Evolutionary conservation across 2,113 vertebrate species (phyloP).

Genomic region (Capricornis sumatraensis): DNA sequence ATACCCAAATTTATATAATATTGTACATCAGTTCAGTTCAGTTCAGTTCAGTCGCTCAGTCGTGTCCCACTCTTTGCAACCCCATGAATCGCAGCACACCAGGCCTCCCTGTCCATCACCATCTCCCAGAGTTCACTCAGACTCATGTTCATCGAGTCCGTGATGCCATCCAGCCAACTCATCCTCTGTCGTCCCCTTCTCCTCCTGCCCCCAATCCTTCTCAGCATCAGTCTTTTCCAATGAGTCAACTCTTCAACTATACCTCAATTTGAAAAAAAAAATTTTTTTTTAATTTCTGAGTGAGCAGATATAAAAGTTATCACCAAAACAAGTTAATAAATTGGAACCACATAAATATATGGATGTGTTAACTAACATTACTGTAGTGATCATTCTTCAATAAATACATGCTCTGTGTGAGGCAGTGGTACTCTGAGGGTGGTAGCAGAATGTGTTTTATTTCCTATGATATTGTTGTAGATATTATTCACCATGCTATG

Average conservation of each 20-base stretch:
- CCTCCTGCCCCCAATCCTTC: too few relatives aligned
- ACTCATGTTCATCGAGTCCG: rapidly evolving
- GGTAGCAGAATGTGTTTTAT: neutral
- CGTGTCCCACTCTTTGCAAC: too few relatives aligned
- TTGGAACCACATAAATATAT: neutral
- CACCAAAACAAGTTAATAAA: neutral
- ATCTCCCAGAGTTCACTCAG: too few relatives aligned
- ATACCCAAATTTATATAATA: neutral
- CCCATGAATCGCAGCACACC: too few relatives aligned
- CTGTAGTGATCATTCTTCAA: neutral
- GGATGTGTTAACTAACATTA: neutral
- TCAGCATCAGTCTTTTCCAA: too few relatives aligned
- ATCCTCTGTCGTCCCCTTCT: too few relatives aligned
- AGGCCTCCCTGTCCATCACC: too few relatives aligned
- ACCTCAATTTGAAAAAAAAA: neutral
- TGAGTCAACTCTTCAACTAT: too few relatives aligned
- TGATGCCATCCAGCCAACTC: too few relatives aligned
- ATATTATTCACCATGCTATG: neutral
- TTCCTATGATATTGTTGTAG: neutral
- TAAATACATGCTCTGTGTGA: neutral
- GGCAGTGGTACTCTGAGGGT: neutral
- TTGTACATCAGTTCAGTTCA: neutral
- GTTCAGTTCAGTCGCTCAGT: too few relatives aligned
- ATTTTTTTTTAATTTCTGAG: neutral
- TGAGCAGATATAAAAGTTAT: neutral